Evolutionary conservation across 92 coral and sea anemone species (phyloP), one percentile per base, ranked within the genome.

Genomic region (Umimayanthus chanpuru): DNA sequence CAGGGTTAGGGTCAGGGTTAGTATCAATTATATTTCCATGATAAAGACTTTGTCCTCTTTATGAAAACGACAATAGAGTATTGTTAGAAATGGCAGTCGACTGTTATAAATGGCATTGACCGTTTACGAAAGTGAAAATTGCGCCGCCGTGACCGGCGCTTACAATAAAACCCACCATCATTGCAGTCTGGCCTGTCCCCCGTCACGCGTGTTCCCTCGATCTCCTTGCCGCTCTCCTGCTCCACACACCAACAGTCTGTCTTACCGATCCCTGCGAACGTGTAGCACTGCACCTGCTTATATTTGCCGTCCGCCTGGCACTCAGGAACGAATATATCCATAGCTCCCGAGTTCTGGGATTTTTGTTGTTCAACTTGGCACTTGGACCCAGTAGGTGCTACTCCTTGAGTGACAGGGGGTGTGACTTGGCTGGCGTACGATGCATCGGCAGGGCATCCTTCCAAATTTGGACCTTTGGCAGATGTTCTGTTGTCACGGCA

Each of bases 161-260:
- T 32, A 32, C 18, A 18, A 28, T 44, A 56, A 28, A 28, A 77
- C 74, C 70, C 86, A 89, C 94, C 94, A 15, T 80, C n/a, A 79
- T 70, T 79, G 65, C 98, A 96, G 36, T 89, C 88, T 29, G 98
- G 97, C 43, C 76, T 90, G 8, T 66, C 23, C 49, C 91, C 95
- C 3, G 41, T 85, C 4, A 91, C 80, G 28, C 96, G 89, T 9
- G 98, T 95, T 68, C 94, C 95, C 49, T 90, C 73, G 36, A 88
- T 56, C 84, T 96, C 98, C 16, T 83, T 87, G n/a, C 99, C 99
- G 14, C 93, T 87, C 56, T 91, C 90, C 56, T 90, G 88, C 36
- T 96, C 85, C 81, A 95, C 99, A 58, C 99, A 96, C 99, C 99
- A 96, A 44, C 99, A 96, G 73, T 89, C 93, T 1, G 92, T 89